Evolutionary conservation across 2,797 vertebrate species (phyloP), one percentile per base, ranked within the genome.

Genomic region (Enteromius mattozi): DNA sequence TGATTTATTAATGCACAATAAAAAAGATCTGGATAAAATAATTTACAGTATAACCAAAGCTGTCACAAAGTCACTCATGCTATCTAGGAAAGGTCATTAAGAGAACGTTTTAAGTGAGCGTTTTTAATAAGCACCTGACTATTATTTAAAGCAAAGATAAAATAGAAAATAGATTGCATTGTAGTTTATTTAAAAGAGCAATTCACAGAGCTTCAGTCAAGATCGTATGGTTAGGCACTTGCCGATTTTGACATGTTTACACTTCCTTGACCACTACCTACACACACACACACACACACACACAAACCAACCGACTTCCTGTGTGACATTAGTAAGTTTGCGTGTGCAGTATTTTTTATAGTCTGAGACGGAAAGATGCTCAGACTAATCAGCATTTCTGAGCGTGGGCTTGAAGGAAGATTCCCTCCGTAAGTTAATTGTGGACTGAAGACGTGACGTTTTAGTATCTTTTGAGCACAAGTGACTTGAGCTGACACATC

Each of bases 241-340:
- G 6, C 7, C 17, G 2, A 24, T 13, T 19, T 63, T 42, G 16
- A 17, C 14, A 45, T 8, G 1, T 30, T 10, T 1, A 12, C 27
- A 35, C 30, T 74, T 63, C 54, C 42, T 65, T 51, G 59, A 66
- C 81, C 59, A 40, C n/a, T 14, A 35, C 27, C 27, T n/a, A 75
- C 9, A 16, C 40, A 42, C 40, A 42, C 40, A 42, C 40, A 42
- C 40, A 42, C 17, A 33, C 37, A 19, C 30, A 27, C 70, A 37
- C 12, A 1, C 14, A 42, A 16, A 12, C 21, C 0, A 4, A 85
- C 35, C 56, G 30, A 86, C 86, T 92, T 93, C 93, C 93, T 92
- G 91, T 92, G 83, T 86, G 84, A 85, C 14, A 66, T 9, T 37
- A 27, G n/a, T 30, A 35, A 1, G 19, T 5, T 17, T 1, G 13